Percentiles rank a stretch among this genome's conserved stretches.
Conservation (phyloP, 2,797 vertebrate species). For the Gephyroberyx darwinii region DNA sequence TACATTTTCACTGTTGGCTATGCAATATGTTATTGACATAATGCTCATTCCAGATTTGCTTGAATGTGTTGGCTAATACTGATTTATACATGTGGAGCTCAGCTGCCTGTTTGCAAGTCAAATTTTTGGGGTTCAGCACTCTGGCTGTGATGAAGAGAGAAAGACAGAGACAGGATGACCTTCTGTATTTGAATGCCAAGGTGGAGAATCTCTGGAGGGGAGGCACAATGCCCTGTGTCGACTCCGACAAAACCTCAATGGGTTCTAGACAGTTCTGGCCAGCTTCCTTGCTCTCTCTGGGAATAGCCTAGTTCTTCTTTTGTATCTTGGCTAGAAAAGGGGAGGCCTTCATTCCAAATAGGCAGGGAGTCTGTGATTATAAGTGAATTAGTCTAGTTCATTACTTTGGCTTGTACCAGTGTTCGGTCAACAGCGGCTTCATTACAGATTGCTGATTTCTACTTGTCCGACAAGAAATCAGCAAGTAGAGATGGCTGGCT, state of each 20-base stretch:
- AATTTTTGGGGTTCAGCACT: neutral
- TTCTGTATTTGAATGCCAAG: conserved; percentile 37
- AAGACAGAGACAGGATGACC: neutral
- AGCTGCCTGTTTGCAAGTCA: neutral
- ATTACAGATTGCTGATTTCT: conserved; percentile 1
- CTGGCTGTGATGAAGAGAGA: conserved; percentile 6
- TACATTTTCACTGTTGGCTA: neutral
- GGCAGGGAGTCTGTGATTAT: conserved; percentile 25
- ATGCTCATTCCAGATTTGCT: neutral
- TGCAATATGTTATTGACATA: neutral
- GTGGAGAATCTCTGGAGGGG: conserved; percentile 41
- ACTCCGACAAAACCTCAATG: conserved; percentile 34
- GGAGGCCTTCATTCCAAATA: conserved; percentile 41
- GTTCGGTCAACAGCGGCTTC: conserved; percentile 31
- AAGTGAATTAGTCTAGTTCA: conserved; percentile 43
- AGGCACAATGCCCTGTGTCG: conserved; percentile 34
- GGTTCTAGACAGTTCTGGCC: conserved; percentile 41
- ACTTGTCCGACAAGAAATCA: too few relatives aligned
- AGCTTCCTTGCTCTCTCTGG: conserved; percentile 37
- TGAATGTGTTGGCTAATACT: neutral
- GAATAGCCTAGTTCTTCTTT: conserved; percentile 56
- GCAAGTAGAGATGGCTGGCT: neutral
- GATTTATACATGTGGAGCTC: neutral
- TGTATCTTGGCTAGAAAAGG: conserved; percentile 44
- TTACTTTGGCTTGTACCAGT: conserved; percentile 31